Evolutionary conservation across 1,140 invertebrate species (phyloP), one percentile per base, ranked within the genome.

Genomic region (Neodiprion fabricii): DNA sequence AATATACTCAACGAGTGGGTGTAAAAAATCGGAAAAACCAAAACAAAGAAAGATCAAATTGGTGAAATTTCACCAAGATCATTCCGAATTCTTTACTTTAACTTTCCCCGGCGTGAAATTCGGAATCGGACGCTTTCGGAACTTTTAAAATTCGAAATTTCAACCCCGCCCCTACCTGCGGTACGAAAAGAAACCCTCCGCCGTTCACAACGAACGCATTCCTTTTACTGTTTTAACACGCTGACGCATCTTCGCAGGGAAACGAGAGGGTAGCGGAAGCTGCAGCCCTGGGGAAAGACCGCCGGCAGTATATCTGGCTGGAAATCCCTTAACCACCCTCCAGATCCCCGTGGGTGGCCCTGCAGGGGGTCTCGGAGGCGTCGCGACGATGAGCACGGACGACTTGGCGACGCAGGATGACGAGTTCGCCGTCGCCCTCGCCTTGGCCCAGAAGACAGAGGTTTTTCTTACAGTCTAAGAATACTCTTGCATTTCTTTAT

Each of bases 321-420:
- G 77, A 72, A 75, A 72, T 79, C 68, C 75, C 66, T 12, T 75
- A n/a, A 78, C 74, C 73, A 65, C 73, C 72, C 53, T 75, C 70
- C 76, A 75, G 74, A 72, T 71, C 75, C 76, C 72, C 50, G 53
- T 69, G 69, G 75, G 74, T 69, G 75, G 75, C 76, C 53, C 72
- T 67, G 70, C 28, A 40, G 28, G 28, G 28, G 73, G 75, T 70
- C 67, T 70, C 76, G 67, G 80, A 75, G 77, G 74, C 74, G 53
- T 61, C 73, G 70, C 71, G 77, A 85, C 80, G 53, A 85, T 85
- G 83, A 81, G 74, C 48, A 79, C 82, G 67, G 81, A 85, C 48
- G 83, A 84, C 76, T 77, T 61, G 53, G n/a, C 77, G 28, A 78
- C 77, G 9, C 78, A 77, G 65, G 84, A 85, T 71, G 84, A 85